These are phyloP conservation scores for Vespertilio murinus DNA, from an alignment of 2,797 vertebrate genomes.

Conservation along the genomic window DNA sequence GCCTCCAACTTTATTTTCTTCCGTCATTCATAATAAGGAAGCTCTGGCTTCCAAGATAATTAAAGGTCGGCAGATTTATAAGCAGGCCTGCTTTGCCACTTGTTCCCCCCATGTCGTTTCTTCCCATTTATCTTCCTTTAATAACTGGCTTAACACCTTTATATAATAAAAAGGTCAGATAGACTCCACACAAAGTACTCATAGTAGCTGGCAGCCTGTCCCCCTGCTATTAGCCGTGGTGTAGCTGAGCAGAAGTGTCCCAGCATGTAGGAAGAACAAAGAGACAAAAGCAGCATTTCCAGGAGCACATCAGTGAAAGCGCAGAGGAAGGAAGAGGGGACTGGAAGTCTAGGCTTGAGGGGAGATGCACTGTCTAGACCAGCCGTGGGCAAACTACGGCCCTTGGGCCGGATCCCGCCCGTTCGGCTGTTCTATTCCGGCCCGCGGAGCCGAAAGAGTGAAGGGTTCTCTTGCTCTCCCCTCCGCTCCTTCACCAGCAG, in stretches of 20 bases:
- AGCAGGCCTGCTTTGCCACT: slow-evolving; percentile 37
- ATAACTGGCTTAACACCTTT: slow-evolving; percentile 54
- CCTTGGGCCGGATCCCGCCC: no score
- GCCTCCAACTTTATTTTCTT: slow-evolving; percentile 22
- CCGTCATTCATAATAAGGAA: slow-evolving; percentile 43
- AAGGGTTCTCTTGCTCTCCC: no score
- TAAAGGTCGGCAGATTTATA: slow-evolving; percentile 49
- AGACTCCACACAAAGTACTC: background rate
- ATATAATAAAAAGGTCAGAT: slow-evolving; percentile 53
- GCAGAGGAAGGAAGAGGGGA: background rate
- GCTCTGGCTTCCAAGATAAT: slow-evolving; percentile 59
- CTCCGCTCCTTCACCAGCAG: no score
- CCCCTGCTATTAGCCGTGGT: slow-evolving; percentile 18
- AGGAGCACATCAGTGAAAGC: background rate
- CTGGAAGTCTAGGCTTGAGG: background rate
- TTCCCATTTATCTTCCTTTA: slow-evolving; percentile 62
- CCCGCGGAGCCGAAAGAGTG: no score
- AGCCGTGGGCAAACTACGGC: no score
- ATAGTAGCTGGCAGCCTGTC: slow-evolving; percentile 16
- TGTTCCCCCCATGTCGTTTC: slow-evolving; percentile 39
- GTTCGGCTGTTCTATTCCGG: no score
- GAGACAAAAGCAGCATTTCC: background rate
- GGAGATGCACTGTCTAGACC: background rate
- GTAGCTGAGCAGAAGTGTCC: background rate
- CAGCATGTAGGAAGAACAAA: slow-evolving; percentile 31